A percentile compares a stretch with the other conserved stretches of the same genome.
Evolutionary conservation across 2,888 invertebrate genomes (phyloP).

Genomic region (Nineta flava): DNA sequence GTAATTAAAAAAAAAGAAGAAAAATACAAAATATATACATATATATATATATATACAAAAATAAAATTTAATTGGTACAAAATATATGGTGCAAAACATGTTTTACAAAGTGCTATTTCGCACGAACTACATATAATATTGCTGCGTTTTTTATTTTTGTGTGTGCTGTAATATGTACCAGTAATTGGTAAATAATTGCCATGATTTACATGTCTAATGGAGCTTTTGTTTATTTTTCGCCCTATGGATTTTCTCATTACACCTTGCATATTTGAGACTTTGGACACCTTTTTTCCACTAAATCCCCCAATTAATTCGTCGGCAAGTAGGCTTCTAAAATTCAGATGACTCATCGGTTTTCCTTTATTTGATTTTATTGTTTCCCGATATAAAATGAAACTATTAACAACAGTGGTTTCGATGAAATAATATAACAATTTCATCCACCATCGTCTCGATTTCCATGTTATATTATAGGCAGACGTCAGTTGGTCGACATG

Average conservation of each 20-base stretch:
- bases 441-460: conserved; percentile 18
- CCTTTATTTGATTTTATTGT: conserved; percentile 6
- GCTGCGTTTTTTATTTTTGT: conserved; percentile 9
- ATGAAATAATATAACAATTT: conserved; percentile 18
- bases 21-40: too few species aligned
- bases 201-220: conserved; percentile 7
- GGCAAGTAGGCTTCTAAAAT: conserved; percentile 9
- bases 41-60: too few species aligned
- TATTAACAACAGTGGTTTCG: conserved; percentile 17
- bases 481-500: conserved; percentile 17
- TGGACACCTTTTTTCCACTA: neutral
- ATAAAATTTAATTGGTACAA: too few species aligned
- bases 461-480: conserved; percentile 15
- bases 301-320: conserved; percentile 6
- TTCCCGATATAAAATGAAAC: conserved; percentile 12
- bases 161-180: conserved; percentile 11
- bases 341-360: conserved; percentile 4
- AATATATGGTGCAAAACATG: conserved; percentile 3
- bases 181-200: conserved; percentile 9
- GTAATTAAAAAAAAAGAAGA: too few species aligned
- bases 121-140: conserved; percentile 9
- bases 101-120: conserved; percentile 10
- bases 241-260: neutral
- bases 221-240: neutral
- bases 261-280: neutral